phyloP scores from a whole-genome alignment of 2,113 vertebrate genomes.

The Gulo gulo region DNA sequence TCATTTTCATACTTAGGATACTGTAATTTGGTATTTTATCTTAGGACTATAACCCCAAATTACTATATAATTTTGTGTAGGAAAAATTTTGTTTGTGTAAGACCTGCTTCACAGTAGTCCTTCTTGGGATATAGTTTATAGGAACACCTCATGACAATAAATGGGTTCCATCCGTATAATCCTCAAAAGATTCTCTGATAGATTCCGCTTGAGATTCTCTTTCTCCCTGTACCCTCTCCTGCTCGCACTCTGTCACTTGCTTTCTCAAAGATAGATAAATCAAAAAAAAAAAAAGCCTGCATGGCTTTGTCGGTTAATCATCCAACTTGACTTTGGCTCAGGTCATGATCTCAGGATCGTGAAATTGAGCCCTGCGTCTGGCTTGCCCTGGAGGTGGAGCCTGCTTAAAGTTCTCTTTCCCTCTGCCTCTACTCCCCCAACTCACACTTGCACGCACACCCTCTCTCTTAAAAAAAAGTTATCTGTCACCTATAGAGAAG shows the following conservation, averaged over 20 bases:
- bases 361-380: neutral
- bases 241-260: neutral
- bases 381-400: neutral
- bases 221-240: neutral
- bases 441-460: neutral
- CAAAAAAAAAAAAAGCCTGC: neutral
- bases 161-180: neutral
- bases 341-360: neutral
- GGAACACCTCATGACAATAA: neutral
- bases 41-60: neutral
- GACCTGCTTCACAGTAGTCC: neutral
- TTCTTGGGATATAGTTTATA: neutral
- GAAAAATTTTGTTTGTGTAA: neutral
- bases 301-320: neutral
- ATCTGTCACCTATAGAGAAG: neutral
- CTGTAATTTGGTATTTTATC: too few relatives aligned
- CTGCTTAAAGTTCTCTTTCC: neutral
- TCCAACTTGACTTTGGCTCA: neutral
- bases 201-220: neutral
- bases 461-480: neutral
- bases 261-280: neutral
- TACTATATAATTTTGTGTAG: neutral
- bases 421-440: neutral
- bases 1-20: neutral
- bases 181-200: neutral